These are phyloP conservation scores for Furcifer pardalis DNA, from an alignment of 2,797 vertebrate species.

Conservation along the genomic window DNA sequence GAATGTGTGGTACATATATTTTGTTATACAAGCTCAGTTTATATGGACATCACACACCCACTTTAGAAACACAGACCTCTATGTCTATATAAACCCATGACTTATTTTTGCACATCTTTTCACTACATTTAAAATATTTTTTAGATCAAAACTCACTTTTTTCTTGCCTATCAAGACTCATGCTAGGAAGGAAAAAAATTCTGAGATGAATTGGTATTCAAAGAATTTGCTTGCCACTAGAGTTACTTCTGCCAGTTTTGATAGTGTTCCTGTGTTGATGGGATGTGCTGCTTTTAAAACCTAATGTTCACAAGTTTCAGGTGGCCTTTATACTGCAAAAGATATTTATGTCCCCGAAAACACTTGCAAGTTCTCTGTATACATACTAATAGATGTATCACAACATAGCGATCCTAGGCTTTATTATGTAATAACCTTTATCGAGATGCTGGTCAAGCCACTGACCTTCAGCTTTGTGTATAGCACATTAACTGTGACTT, in stretches of 20 bases:
- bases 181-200: not conserved
- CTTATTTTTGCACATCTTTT: not conserved
- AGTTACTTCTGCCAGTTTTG: not conserved
- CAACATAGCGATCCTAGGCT: slow-evolving; percentile 39
- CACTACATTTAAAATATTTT: not conserved
- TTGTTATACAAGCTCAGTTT: not conserved
- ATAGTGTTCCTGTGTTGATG: slow-evolving; percentile 11
- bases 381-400: not conserved
- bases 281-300: slow-evolving; percentile 26
- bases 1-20: not conserved
- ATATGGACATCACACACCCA: not conserved
- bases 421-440: slow-evolving; percentile 58
- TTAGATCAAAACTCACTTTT: too few relatives aligned
- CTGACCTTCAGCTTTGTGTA: slow-evolving; percentile 62
- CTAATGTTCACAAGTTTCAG: slow-evolving; percentile 35
- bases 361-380: too few relatives aligned
- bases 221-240: not conserved
- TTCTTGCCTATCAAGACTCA: not conserved
- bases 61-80: not conserved
- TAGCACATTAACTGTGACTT: slow-evolving; percentile 43
- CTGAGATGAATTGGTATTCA: not conserved
- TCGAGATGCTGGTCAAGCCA: slow-evolving; percentile 22
- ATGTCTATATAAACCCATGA: too few relatives aligned
- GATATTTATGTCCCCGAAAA: slow-evolving; percentile 22
- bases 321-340: slow-evolving; percentile 37